Base-by-base conservation (phyloP, 1,140 invertebrate species). In the Phocides pigmalion region DNA sequence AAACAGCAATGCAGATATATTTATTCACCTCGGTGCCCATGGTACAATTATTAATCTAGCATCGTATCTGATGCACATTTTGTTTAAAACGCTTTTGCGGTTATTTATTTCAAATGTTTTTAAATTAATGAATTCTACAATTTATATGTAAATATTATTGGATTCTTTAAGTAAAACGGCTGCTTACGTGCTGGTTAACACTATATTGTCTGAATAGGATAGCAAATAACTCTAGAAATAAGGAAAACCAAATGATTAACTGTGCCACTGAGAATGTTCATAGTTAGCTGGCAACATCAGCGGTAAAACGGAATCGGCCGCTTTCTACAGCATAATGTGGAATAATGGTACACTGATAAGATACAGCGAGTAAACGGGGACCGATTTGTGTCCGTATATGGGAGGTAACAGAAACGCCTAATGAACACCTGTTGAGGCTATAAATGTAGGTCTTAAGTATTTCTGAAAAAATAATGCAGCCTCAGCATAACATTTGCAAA, bases 241-340 rank as follows among this genome's bases (percentile, higher is more conserved):
- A 25, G 16, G 14, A 17, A 59, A 42, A 46, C 2, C 44, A 37
- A 49, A 42, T 8, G 19, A 54, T 47, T n/a, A 35, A 64, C 22
- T 42, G 32, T 63, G 42, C 12, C 16, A 56, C 41, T 47, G 28
- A 46, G 39, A 41, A 41, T 28, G 37, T 46, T n/a, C n/a, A 47
- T 16, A 56, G 41, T 32, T 32, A 35, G 42, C 15, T 19, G 37
- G 20, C 42, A 20, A 58, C 42, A 28, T 47, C 16, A 35, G 16
- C 42, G 19, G 20, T 17, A 41, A 47, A 41, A 62, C 39, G 51
- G 19, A 32, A 50, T 39, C 58, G 25, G 28, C 51, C 47, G 59
- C 51, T 67, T 67, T 67, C 65, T 67, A 62, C 58, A 51, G 37
- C 42, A 49, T 39, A 61, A 53, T 59, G 39, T 49, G 19, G n/a